Percentiles rank a stretch among this genome's conserved stretches.
Conservation (phyloP, 2,113 vertebrate species). For the Plecturocebus donacophilus region DNA sequence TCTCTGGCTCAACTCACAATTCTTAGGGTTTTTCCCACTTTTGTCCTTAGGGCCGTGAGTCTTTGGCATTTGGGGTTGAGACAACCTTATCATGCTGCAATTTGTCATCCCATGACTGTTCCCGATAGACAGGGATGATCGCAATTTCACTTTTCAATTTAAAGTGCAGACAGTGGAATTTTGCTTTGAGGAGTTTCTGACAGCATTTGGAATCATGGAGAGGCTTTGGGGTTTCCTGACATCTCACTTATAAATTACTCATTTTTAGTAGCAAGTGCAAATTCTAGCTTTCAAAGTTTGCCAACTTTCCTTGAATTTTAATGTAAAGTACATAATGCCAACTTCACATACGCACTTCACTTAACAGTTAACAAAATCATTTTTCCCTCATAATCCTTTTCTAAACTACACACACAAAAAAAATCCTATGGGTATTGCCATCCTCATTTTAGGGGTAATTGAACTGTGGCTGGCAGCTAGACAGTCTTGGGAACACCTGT, state of each 20-base stretch:
- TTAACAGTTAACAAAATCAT: background rate
- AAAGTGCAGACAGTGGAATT: accelerated
- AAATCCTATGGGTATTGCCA: background rate
- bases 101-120: accelerated
- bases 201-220: background rate
- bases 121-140: accelerated
- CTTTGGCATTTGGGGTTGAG: background rate
- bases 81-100: accelerated
- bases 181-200: background rate
- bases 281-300: background rate
- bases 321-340: background rate
- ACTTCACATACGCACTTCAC: no score
- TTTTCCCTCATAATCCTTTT: background rate
- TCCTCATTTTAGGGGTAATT: background rate
- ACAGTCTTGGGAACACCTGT: background rate
- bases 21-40: background rate
- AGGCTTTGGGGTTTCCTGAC: background rate
- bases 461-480: background rate
- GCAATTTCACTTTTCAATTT: background rate
- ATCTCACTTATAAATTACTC: background rate
- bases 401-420: background rate
- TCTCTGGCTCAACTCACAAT: background rate
- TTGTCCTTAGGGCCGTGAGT: background rate
- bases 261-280: background rate
- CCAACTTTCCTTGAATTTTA: background rate